Base-by-base conservation (phyloP, 2,888 invertebrate genomes). In the Macroteleia sp. region DNA sequence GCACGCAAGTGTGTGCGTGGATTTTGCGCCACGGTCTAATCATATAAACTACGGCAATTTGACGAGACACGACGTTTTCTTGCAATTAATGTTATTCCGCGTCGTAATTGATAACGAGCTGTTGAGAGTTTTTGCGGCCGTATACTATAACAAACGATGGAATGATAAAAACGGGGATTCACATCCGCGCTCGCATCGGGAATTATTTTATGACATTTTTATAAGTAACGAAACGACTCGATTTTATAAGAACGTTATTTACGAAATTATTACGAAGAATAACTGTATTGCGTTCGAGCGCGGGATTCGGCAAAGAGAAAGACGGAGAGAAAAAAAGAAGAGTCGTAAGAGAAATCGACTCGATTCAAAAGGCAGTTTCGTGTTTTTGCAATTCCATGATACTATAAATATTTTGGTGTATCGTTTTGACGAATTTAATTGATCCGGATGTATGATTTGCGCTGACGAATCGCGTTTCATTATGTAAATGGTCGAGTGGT, bases 231-330 rank as follows among this genome's bases (percentile, higher is more conserved):
- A 44, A 67, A 75, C 61, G 48, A 54, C 57, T 76, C 50, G 76
- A 76, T 64, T 69, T 69, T 76, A 70, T 64, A 76, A 76, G 69
- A 76, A 70, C 39, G 76, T 76, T 70, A 76, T 76, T 76, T 70
- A 76, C 61, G 69, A 76, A 76, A 76, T 76, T 70, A 70, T 70
- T 70, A 76, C 76, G 69, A 69, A 34, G 69, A 76, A 76, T 61
- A 69, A 54, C 64, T 54, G 57, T 57, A 56, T 70, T 76, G 69
- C 62, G 17, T 41, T 54, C 17, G 41, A 20, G 48, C 8, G 56
- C 39, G 39, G 46, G 46, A 17, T 67, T 64, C 32, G 48, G 50
- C 22, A 10, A 10, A 30, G 10, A 10, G 9, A 10, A 30, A 30
- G 30, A 10, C 25, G 9, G 8, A 34, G 32, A 28, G 42, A 9